These are phyloP conservation scores for Caenorhabditis latens DNA, from an alignment of 1,140 invertebrate species.

Conservation along the genomic window DNA sequence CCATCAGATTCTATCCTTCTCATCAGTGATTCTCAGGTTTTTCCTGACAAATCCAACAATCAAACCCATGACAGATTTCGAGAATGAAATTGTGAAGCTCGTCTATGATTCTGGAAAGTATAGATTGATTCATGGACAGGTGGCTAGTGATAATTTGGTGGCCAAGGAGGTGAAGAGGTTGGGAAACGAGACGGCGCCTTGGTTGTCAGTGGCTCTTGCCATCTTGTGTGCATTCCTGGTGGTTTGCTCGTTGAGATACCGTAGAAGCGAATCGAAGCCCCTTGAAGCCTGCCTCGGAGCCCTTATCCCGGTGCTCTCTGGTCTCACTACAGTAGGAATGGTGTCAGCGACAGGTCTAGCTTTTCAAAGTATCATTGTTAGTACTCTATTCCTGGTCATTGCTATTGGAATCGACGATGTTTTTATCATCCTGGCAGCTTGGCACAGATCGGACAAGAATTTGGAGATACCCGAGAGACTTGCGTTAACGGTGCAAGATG, in stretches of 20 bases:
- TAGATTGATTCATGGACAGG: slow-evolving; percentile 51
- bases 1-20: slow-evolving; percentile 56
- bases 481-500: slow-evolving; percentile 88
- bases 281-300: slow-evolving; percentile 66
- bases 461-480: slow-evolving; percentile 87
- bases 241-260: slow-evolving; percentile 65
- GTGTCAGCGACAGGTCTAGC: slow-evolving; percentile 65
- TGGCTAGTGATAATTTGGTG: slow-evolving; percentile 65
- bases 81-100: slow-evolving; percentile 61
- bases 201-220: slow-evolving; percentile 56
- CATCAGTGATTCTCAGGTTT: slow-evolving; percentile 62
- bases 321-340: slow-evolving; percentile 63
- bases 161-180: slow-evolving; percentile 67
- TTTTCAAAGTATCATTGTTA: slow-evolving; percentile 66
- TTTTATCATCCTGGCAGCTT: slow-evolving; percentile 85
- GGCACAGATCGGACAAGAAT: slow-evolving; percentile 86
- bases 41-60: slow-evolving; percentile 57
- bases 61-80: slow-evolving; percentile 64
- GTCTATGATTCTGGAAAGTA: slow-evolving; percentile 66
- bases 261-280: slow-evolving; percentile 62
- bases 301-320: slow-evolving; percentile 64
- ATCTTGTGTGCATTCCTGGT: slow-evolving; percentile 60
- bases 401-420: slow-evolving; percentile 69
- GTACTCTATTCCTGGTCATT: slow-evolving; percentile 69
- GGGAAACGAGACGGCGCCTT: slow-evolving; percentile 64